Base-by-base conservation (phyloP, 1,140 invertebrate species). In the Zaprionus ornatus region DNA sequence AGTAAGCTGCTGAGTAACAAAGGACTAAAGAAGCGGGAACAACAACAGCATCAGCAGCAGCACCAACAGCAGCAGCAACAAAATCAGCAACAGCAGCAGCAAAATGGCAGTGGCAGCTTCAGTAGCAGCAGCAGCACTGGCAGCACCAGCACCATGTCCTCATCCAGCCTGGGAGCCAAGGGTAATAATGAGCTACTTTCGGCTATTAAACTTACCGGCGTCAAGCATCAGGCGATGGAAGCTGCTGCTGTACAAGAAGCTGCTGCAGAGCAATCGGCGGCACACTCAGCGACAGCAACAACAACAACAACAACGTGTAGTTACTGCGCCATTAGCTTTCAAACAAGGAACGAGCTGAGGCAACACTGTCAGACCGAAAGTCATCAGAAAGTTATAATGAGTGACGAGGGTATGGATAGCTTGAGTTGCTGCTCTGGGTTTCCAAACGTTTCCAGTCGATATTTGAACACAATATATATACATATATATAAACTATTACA, bases 311-410 rank as follows among this genome's bases (percentile, higher is more conserved):
- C 88, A 32, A 91, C 92, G 21, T 93, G 92, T 52, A 94, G 93
- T 29, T 96, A 95, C 83, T 96, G 95, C 91, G 94, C 95, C 78
- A 92, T 96, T 27, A 94, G 93, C 32, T 95, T 96, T 83, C 86
- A 91, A 45, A 93, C 94, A 62, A 93, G 94, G 68, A 93, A 93
- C 42, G 95, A 96, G 71, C 88, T 96, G 35, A 93, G 94, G 37
- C 93, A 93, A 50, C 95, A 96, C 91, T 96, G 95, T 87, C 94
- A 95, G 77, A 95, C 95, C 29, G 95, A 95, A 82, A 92, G 93
- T 50, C 95, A 96, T 87, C 95, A 95, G 91, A 94, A 94, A 70
- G 94, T 95, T 60, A 95, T 96, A 76, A 96, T 95, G 94, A 95
- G 95, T 25, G 95, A 96, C 92, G 95, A 95, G 87, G 95, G 93